Conservation (phyloP, 2,797 vertebrate species). For the Lindbergichthys nudifrons region DNA sequence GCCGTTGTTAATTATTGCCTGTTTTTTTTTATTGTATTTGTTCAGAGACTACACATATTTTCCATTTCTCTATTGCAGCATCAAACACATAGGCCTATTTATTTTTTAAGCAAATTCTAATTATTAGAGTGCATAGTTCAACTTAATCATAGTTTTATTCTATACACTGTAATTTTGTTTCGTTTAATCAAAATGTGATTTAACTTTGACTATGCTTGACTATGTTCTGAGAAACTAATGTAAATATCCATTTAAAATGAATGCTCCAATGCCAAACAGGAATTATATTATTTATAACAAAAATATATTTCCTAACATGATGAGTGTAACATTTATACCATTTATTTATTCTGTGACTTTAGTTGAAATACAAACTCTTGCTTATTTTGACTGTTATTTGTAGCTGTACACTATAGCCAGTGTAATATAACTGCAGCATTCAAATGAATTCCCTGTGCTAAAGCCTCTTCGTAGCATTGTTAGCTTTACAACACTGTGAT, state of each 20-base stretch:
- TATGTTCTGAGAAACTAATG: not conserved
- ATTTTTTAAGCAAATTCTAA: not conserved
- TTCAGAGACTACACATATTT: not conserved
- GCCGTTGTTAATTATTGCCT: not conserved
- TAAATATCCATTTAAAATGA: not conserved
- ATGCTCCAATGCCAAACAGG: not conserved
- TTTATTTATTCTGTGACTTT: not conserved
- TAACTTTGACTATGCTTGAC: not conserved
- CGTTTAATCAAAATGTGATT: not conserved
- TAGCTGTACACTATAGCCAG: not conserved
- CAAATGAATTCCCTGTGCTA: slow-evolving; percentile 18
- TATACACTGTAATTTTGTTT: not conserved
- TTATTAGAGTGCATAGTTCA: not conserved
- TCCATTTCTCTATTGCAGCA: not conserved
- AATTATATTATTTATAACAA: not conserved
- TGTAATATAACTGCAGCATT: slow-evolving; percentile 14
- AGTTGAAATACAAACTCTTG: not conserved
- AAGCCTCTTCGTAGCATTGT: slow-evolving; percentile 49
- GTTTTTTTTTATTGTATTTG: not conserved
- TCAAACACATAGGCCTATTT: not conserved
- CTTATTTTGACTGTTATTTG: slow-evolving; percentile 8
- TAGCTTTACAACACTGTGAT: slow-evolving; percentile 58
- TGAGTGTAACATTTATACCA: not conserved
- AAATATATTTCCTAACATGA: not conserved
- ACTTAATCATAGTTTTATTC: not conserved